Evolutionary conservation across 2,888 invertebrate species (phyloP), one percentile per base, ranked within the genome.

Genomic region (Drosophila meridiana): DNA sequence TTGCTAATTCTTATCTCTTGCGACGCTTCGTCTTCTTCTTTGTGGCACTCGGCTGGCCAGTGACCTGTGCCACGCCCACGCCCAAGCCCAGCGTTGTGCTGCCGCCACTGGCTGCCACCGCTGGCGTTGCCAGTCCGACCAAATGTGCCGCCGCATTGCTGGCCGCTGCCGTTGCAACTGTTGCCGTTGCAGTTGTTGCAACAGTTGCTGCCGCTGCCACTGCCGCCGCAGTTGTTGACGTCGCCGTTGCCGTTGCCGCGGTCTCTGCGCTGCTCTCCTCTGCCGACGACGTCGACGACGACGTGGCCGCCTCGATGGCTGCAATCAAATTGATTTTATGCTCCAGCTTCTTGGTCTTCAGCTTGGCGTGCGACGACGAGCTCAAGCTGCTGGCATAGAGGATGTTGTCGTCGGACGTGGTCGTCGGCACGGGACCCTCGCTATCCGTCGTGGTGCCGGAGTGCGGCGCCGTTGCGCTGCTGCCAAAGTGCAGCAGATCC

Each of bases 1-100:
- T 92, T 80, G 92, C 92, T 93, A 93, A 93, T 91, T 93, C 93
- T 93, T 93, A 93, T 93, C 93, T 93, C 69, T 92, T 93, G 76
- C 93, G 93, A 28, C 92, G 92, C 78, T 92, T 93, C 2, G 92
- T 91, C 90, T 93, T 93, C 91, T 93, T 93, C 85, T 93, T 93
- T 83, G 91, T 78, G 72, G 79, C 90, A 89, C 82, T 86, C 78
- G 85, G 78, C 84, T 87, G 82, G 59, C 81, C 62, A 42, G 58
- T 40, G 58, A 68, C 69, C 43, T 40, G 56, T 4, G 76, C 78
- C 62, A 78, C 55, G 36, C 74, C 76, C 28, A 64, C 13, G 32
- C 74, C 76, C 28, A 64, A 42, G 26, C 73, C 75, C 20, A 62
- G 7, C 0, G 53, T 13, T 8, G 26, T 26, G 53, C n/a, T 40